A percentile compares a stretch with the other conserved stretches of the same genome.
These are phyloP conservation scores for Eledona agricola DNA, from an alignment of 2,888 invertebrate genomes.

Conservation along the genomic window DNA sequence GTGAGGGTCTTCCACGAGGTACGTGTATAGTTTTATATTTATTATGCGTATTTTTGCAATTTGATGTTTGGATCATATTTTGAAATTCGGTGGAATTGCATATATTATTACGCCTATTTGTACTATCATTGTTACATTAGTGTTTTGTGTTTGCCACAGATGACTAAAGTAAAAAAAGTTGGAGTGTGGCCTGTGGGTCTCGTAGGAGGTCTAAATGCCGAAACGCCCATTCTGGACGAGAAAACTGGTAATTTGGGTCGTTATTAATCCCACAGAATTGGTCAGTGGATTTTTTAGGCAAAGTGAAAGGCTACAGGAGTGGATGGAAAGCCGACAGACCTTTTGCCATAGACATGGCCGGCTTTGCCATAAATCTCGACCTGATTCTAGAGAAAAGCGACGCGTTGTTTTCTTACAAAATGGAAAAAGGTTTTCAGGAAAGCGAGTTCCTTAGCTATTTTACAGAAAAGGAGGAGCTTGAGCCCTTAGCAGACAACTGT, in stretches of 20 bases:
- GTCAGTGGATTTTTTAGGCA: conserved; percentile 56
- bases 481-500: conserved; percentile 90
- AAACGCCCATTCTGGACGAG: conserved; percentile 81
- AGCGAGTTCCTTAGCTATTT: conserved; percentile 82
- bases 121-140: not conserved
- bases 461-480: conserved; percentile 77
- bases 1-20: conserved; percentile 91
- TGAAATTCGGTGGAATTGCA: too few species aligned
- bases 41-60: too few species aligned
- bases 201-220: conserved; percentile 93
- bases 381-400: conserved; percentile 75
- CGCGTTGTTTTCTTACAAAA: conserved; percentile 83
- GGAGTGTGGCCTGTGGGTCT: conserved; percentile 97
- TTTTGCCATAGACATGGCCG: conserved; percentile 99
- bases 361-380: conserved; percentile 87
- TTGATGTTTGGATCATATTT: too few species aligned
- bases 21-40: conserved; percentile 40
- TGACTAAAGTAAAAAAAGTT: conserved; percentile 81
- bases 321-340: conserved; percentile 91
- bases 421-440: conserved; percentile 89
- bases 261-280: not conserved
- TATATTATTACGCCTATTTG: conserved; percentile 3
- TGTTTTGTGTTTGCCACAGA: conserved; percentile 65
- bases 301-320: conserved; percentile 72
- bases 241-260: conserved; percentile 60